A percentile compares a stretch with the other conserved stretches of the same genome.
Evolutionary conservation across 2,113 vertebrate genomes (phyloP).

Genomic region (Syngnathus scovelli): DNA sequence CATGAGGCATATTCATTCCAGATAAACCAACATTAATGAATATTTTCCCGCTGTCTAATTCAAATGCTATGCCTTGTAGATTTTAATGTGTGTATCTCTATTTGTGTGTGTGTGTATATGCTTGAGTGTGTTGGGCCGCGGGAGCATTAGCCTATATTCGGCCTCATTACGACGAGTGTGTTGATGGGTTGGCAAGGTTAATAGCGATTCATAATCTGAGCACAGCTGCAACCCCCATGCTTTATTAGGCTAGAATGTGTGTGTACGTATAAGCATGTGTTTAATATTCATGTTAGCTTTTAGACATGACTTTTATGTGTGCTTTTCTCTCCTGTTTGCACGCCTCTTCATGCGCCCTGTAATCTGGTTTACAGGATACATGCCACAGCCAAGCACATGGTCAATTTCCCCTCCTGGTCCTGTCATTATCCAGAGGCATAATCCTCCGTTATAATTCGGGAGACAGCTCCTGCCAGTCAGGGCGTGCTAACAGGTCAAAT

Average conservation of each 20-base stretch:
- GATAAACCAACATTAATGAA: conserved; percentile 26
- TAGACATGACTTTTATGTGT: conserved; percentile 36
- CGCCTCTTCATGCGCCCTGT: conserved; percentile 44
- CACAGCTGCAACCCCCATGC: conserved; percentile 47
- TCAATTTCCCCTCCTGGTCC: conserved; percentile 45
- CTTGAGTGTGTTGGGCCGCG: conserved; percentile 6
- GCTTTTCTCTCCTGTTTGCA: conserved; percentile 42
- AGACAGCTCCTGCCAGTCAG: conserved; percentile 65
- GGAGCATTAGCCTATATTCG: conserved; percentile 29
- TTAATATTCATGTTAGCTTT: conserved; percentile 39
- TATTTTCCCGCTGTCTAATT: conserved; percentile 40
- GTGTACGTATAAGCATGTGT: conserved; percentile 32
- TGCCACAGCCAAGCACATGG: conserved; percentile 52
- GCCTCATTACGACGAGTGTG: conserved; percentile 57
- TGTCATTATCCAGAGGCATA: conserved; percentile 58
- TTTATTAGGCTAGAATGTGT: conserved; percentile 34
- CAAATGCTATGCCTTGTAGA: conserved; percentile 25
- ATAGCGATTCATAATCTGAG: conserved; percentile 63
- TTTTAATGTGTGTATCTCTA: conserved; percentile 14
- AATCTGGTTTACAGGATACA: conserved; percentile 62
- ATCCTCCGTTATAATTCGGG: conserved; percentile 72
- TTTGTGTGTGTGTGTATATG: conserved; percentile 16
- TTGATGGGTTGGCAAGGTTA: conserved; percentile 59
- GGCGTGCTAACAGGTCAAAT: conserved; percentile 71
- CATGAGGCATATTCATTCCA: conserved; percentile 29